phyloP scores from a whole-genome alignment of 2,888 invertebrate species.

The Conchocele bisecta region DNA sequence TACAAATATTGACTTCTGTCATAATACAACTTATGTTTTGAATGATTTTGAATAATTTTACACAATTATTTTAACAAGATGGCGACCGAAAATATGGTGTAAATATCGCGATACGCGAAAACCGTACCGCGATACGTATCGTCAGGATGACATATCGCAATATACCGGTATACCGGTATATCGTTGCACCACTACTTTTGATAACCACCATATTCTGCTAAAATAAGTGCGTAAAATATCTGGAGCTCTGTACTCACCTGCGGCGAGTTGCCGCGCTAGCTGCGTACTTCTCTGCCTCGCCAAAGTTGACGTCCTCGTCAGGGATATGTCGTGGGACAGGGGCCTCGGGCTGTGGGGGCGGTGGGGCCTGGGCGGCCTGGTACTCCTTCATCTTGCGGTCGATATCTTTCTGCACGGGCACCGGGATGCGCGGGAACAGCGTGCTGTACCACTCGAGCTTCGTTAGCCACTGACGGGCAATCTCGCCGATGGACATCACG shows the following conservation, averaged over 20 bases:
- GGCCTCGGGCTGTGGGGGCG: conserved; percentile 11
- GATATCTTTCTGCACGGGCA: conserved; percentile 96
- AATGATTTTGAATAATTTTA: too few species aligned
- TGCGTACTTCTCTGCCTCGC: conserved; percentile 72
- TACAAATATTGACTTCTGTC: too few species aligned
- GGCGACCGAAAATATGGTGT: neutral
- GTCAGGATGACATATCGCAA: too few species aligned
- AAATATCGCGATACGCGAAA: neutral
- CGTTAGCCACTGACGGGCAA: conserved; percentile 95
- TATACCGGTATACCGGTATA: too few species aligned
- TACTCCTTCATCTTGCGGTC: conserved; percentile 87
- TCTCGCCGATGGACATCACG: conserved; percentile 94
- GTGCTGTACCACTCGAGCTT: conserved; percentile 99
- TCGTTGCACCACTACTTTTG: neutral
- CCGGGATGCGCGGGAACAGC: conserved; percentile 98
- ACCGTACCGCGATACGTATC: too few species aligned
- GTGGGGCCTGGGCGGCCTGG: conserved; percentile 25
- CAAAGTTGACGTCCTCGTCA: conserved; percentile 76
- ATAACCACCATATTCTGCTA: neutral
- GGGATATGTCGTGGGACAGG: conserved; percentile 63
- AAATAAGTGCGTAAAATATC: too few species aligned
- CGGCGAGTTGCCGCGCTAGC: conserved; percentile 32
- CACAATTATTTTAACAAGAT: too few species aligned
- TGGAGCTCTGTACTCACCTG: conserved; percentile 21
- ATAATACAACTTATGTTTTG: too few species aligned